A percentile compares a stretch with the other conserved stretches of the same genome.
phyloP scores from a whole-genome alignment of 1,140 invertebrate genomes.

The Ceratina australensis region DNA sequence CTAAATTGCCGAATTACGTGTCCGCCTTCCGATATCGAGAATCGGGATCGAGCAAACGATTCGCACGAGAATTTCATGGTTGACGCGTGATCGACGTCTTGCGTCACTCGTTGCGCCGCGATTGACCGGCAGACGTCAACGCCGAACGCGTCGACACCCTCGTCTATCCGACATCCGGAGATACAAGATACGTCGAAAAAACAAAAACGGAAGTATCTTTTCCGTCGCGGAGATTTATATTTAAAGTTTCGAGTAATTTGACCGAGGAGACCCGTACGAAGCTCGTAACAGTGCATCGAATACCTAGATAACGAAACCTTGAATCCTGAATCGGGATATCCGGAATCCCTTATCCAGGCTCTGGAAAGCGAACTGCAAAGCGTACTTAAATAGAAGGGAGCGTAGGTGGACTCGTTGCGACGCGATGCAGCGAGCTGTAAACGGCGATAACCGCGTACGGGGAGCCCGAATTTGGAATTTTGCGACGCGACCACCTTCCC shows the following conservation, averaged over 20 bases:
- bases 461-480: constrained; percentile 56
- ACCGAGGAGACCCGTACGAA: too few species aligned
- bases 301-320: background rate
- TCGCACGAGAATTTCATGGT: too few species aligned
- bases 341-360: constrained; percentile 12
- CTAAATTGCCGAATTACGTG: constrained; percentile 51
- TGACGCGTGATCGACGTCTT: too few species aligned
- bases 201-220: too few species aligned
- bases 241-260: too few species aligned
- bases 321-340: background rate
- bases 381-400: constrained; percentile 13
- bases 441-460: constrained; percentile 61
- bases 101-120: background rate
- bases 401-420: background rate
- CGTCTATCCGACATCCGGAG: background rate
- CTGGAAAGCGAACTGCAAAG: background rate
- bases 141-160: background rate
- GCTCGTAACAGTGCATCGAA: too few species aligned
- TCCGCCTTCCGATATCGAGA: background rate
- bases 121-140: background rate
- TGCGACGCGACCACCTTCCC: constrained; percentile 2
- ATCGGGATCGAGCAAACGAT: too few species aligned
- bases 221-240: too few species aligned
- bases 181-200: too few species aligned
- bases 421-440: constrained; percentile 56